Base-by-base conservation (phyloP, 2,888 invertebrate genomes). In the Harmothoe impar region DNA sequence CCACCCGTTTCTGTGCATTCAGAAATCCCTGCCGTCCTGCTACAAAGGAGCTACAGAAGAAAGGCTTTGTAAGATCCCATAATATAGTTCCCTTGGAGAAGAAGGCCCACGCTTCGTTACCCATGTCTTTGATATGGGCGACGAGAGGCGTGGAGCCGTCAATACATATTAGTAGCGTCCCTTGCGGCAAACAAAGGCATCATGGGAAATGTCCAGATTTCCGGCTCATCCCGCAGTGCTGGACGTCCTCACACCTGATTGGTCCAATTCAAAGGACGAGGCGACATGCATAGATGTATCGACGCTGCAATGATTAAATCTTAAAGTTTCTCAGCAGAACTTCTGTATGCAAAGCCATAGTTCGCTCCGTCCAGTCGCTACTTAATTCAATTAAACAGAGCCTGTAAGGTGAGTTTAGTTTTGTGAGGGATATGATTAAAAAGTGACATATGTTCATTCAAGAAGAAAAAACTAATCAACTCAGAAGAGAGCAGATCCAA, bases 131-230 rank as follows among this genome's bases (percentile, higher is more conserved):
- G 72, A 72, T 72, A 72, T 72, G 72, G 72, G 72, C 72, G 29
- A 25, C 25, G 25, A 25, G 1, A 29, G 72, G 72, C 72, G 72
- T 72, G 72, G 5, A 72, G 25, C 72, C 5, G 72, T 72, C 72
- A 72, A 72, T 72, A 29, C 72, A 72, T 72, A 72, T 72, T 72
- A 72, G 72, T 25, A 7, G 72, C 25, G 72, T 29, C 72, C 72
- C 72, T 29, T 43, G 15, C 31, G 72, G 29, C 72, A 72, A 72
- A 72, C 72, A 72, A 72, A 72, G 72, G 29, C 72, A 72, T 15
- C 72, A 25, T 72, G 72, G 72, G 72, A 72, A 72, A 72, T 72
- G 72, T 72, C 72, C 72, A 72, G 72, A 72, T 72, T 72, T 72
- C 29, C 72, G 25, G 29, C 25, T 15, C 72, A 72, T 72, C 31